Conservation (phyloP, 2,113 vertebrate genomes). For the Hiodon alosoides region DNA sequence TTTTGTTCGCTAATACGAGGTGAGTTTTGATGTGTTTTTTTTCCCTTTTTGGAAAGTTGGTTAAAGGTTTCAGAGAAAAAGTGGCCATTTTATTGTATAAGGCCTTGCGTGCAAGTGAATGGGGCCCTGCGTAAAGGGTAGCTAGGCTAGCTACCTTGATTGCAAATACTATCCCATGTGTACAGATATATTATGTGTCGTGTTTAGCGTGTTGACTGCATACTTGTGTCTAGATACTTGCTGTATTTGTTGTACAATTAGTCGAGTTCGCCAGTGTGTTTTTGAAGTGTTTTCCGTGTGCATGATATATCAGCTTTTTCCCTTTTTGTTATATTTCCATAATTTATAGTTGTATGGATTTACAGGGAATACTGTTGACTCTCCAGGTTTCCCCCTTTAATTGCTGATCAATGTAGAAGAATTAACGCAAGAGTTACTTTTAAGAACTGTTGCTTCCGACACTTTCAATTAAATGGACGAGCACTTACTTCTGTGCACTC, state of each 20-base stretch:
- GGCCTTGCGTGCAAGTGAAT: conserved; percentile 19
- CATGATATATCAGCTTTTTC: background rate
- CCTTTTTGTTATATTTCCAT: background rate
- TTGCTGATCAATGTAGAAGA: no score
- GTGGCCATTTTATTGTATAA: background rate
- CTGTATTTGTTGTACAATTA: background rate
- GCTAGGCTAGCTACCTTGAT: conserved; percentile 29
- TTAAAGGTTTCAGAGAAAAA: no score
- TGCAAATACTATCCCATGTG: conserved; percentile 7
- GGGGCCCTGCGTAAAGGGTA: conserved; percentile 42
- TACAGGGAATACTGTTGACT: no score
- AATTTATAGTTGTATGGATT: background rate
- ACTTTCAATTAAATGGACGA: no score
- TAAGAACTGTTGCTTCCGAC: no score
- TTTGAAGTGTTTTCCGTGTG: background rate
- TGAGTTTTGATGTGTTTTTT: conserved; percentile 49
- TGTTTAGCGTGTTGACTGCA: background rate
- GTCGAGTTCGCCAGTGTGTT: background rate
- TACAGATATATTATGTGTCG: background rate
- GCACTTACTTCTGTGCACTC: no score
- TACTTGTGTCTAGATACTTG: conserved; percentile 3
- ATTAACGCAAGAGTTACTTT: no score
- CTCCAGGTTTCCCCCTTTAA: no score
- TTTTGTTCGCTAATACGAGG: conserved; percentile 79
- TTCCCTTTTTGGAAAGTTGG: conserved; percentile 14